Base-by-base conservation (phyloP, 2,888 invertebrate genomes). In the Aleiodes leptofemur region DNA sequence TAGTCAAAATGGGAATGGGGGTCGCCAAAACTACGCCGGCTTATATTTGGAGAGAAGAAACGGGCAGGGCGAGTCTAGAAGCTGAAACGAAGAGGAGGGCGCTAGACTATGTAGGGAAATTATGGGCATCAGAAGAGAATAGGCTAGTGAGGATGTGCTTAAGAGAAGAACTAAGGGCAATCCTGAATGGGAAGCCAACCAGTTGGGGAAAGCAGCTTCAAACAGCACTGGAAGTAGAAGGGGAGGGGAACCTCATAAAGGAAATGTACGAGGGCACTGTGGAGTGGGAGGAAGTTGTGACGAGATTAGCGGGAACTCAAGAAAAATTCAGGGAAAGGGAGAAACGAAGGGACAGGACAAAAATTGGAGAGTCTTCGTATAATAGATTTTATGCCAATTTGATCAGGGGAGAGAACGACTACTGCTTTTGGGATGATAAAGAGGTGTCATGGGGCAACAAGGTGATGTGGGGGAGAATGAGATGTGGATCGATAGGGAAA, bases 381-480 rank as follows among this genome's bases (percentile, higher is more conserved):
- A 31, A 38, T n/a, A 38, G 34, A 3, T 3, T 13, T 14, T 59
- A 59, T 4, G n/a, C 5, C 3, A 13, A 34, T 1, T 7, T 59
- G 2, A n/a, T 34, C 14, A 34, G 14, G 3, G 3, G 11, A 13
- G 8, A 7, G 0, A 8, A 59, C 8, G 59, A 34, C 1, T 34
- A 5, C n/a, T 13, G n/a, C n/a, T 59, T 34, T 14, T 59, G 59
- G 59, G 14, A 34, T 6, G 38, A 5, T 1, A 59, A 13, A 59
- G 31, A n/a, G 11, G 29, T 57, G 7, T 0, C 34, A 13, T 59
- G 59, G 34, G 59, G 59, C 11, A 38, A 59, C 8, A 31, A 34
- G 38, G 59, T 59, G 6, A 34, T 59, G 34, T 59, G 59, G 59
- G 59, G 34, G 0, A 34, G 59, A n/a, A 31, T 59, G 59, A 4